Percentiles rank a stretch among this genome's conserved stretches.
phyloP scores from a whole-genome alignment of 2,113 vertebrate genomes.

The Haemorhous mexicanus region DNA sequence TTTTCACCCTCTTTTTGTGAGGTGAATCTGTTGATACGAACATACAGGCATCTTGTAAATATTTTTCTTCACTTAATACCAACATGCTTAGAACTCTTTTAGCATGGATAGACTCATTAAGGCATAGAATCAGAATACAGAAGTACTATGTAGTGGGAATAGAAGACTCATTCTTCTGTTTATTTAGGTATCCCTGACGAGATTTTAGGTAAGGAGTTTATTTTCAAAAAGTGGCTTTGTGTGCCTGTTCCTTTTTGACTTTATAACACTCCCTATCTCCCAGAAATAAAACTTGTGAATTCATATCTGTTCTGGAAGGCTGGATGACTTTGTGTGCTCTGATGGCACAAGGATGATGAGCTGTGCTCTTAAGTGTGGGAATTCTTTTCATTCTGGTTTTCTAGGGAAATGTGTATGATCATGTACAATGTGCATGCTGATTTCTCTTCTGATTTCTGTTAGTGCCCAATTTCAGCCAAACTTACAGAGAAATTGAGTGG shows the following conservation, averaged over 20 bases:
- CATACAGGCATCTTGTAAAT: background rate
- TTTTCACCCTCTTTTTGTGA: background rate
- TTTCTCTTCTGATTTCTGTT: background rate
- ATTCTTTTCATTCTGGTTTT: background rate
- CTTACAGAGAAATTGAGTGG: background rate
- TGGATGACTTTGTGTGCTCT: background rate
- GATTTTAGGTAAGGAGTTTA: background rate
- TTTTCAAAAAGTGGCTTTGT: background rate
- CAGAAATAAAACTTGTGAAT: background rate
- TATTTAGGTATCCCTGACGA: background rate
- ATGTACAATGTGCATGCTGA: background rate
- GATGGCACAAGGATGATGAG: background rate
- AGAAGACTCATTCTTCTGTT: background rate
- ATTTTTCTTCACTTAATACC: background rate
- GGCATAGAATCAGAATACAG: background rate
- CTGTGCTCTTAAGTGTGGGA: background rate
- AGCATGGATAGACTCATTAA: background rate
- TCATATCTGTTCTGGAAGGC: background rate
- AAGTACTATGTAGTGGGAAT: background rate
- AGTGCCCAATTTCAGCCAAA: background rate
- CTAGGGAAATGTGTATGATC: background rate
- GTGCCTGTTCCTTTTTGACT: background rate
- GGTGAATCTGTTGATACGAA: background rate
- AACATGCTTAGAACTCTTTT: background rate
- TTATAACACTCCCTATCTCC: background rate